phyloP scores from a whole-genome alignment of 1,140 invertebrate genomes.

The Lasioglossum albipes region DNA sequence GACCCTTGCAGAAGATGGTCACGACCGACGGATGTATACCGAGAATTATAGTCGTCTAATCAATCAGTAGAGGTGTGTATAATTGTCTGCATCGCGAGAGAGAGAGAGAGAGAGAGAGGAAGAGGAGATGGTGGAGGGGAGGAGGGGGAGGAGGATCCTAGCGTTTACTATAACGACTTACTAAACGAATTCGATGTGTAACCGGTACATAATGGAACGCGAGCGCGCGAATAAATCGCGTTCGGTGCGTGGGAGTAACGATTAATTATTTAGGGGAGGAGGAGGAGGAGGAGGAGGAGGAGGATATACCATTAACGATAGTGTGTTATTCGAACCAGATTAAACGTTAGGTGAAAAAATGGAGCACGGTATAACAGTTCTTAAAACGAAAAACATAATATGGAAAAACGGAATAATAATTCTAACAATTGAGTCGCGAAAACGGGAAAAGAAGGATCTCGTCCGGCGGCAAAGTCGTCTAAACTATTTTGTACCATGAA shows the following conservation, averaged over 20 bases:
- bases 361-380: constrained; percentile 79
- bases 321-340: constrained; percentile 18
- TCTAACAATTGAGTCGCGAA: background rate
- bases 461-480: constrained; percentile 67
- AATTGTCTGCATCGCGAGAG: constrained; percentile 25
- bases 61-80: constrained; percentile 39
- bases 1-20: background rate
- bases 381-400: constrained; percentile 61
- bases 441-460: constrained; percentile 41
- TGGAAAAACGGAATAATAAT: constrained; percentile 43
- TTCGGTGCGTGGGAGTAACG: constrained; percentile 25
- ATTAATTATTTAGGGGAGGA: constrained; percentile 38
- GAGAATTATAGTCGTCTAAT: constrained; percentile 20
- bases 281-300: no score
- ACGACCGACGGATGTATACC: constrained; percentile 2
- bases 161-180: constrained; percentile 52
- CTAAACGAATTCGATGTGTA: constrained; percentile 71
- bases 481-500: constrained; percentile 78
- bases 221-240: constrained; percentile 18
- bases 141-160: constrained; percentile 17
- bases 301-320: constrained; percentile 34
- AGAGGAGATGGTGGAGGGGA: no score
- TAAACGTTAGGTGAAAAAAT: constrained; percentile 32
- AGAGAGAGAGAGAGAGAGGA: no score
- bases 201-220: constrained; percentile 65